phyloP scores from a whole-genome alignment of 2,797 vertebrate genomes.

The Ptychobarbus kaznakovi region DNA sequence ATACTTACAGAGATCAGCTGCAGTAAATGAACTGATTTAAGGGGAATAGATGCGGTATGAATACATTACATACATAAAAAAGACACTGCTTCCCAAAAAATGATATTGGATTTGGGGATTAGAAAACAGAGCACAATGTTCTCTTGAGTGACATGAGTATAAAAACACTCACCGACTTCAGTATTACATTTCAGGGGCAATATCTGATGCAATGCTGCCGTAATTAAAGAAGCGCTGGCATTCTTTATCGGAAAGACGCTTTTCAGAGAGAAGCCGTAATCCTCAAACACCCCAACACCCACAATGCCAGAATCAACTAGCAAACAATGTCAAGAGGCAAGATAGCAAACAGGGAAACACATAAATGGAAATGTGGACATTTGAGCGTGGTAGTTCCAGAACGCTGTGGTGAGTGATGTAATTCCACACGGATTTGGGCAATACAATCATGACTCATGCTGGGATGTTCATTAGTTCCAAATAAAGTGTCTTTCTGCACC shows the following conservation, averaged over 20 bases:
- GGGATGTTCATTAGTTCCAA: not conserved
- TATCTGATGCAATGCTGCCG: slow-evolving; percentile 84
- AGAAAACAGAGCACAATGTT: slow-evolving; percentile 57
- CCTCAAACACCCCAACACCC: slow-evolving; percentile 65
- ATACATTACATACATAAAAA: slow-evolving; percentile 48
- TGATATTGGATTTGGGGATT: slow-evolving; percentile 64
- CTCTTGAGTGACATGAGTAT: slow-evolving; percentile 56
- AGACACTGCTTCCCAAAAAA: slow-evolving; percentile 53
- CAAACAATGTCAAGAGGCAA: slow-evolving; percentile 58
- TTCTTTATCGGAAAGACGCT: slow-evolving; percentile 65
- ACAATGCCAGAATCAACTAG: slow-evolving; percentile 50
- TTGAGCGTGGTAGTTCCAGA: slow-evolving; percentile 35
- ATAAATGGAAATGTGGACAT: slow-evolving; percentile 52
- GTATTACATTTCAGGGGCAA: slow-evolving; percentile 78
- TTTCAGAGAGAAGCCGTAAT: slow-evolving; percentile 66
- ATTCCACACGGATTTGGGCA: slow-evolving; percentile 47
- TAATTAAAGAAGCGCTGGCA: slow-evolving; percentile 72
- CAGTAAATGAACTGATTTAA: slow-evolving; percentile 38
- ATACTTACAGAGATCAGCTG: slow-evolving; percentile 47
- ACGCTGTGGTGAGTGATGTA: slow-evolving; percentile 56
- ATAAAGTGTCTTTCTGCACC: not conserved
- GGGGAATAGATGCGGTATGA: slow-evolving; percentile 49
- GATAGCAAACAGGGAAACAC: slow-evolving; percentile 54
- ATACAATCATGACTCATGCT: slow-evolving; percentile 47
- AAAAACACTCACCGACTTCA: slow-evolving; percentile 65